A percentile compares a stretch with the other conserved stretches of the same genome.
Conservation (phyloP, 2,888 invertebrate genomes). For the Andricus quercusramuli region DNA sequence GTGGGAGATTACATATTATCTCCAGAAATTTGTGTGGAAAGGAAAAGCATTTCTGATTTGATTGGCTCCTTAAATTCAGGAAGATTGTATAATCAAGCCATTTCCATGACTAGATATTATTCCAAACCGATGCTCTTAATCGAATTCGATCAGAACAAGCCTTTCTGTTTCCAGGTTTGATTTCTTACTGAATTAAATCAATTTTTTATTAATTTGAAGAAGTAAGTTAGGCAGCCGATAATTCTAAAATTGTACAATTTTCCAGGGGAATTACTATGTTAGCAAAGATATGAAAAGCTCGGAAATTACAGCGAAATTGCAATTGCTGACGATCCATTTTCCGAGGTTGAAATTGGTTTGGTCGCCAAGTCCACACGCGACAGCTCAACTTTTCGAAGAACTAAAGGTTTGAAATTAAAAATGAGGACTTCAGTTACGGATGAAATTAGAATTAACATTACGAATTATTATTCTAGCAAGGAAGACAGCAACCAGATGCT, state of each 20-base stretch:
- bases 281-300: constrained; percentile 87
- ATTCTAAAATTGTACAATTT: constrained; percentile 51
- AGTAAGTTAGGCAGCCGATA: background rate
- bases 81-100: constrained; percentile 96
- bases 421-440: background rate
- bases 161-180: constrained; percentile 91
- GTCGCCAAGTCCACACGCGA: constrained; percentile 98
- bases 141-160: constrained; percentile 96
- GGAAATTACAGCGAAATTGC: constrained; percentile 91
- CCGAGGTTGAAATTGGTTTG: constrained; percentile 95
- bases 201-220: no score
- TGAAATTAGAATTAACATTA: constrained; percentile 2
- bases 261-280: constrained; percentile 89
- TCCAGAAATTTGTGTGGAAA: constrained; percentile 97
- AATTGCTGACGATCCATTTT: constrained; percentile 96
- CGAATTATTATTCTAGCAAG: constrained; percentile 81
- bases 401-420: constrained; percentile 84
- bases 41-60: constrained; percentile 97
- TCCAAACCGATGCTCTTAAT: constrained; percentile 93
- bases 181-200: background rate
- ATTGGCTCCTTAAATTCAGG: constrained; percentile 97
- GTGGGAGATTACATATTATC: constrained; percentile 99
- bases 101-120: constrained; percentile 95
- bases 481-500: constrained; percentile 89
- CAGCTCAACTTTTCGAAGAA: constrained; percentile 97